Evolutionary conservation across 1,140 invertebrate genomes (phyloP), one percentile per base, ranked within the genome.

Genomic region (Drosophila asahinai): DNA sequence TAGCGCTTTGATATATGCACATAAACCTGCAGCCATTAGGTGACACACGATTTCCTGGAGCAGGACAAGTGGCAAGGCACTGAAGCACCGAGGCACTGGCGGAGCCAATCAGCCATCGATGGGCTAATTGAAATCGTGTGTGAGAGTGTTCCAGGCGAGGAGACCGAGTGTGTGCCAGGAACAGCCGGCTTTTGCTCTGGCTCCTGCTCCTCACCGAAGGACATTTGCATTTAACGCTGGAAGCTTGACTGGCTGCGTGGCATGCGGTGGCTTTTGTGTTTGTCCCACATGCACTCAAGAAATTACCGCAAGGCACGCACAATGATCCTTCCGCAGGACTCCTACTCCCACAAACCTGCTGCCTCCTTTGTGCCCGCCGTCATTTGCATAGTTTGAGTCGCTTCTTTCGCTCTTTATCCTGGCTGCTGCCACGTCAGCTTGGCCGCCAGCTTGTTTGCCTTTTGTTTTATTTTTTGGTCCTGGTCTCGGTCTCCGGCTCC

Each of bases 81-180:
- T 38, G 3, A 38, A 55, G 52, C 33, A 55, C 19, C 33, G 7
- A 12, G 9, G 52, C 52, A 22, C 52, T 66, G 52, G 63, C 61
- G 82, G 22, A 73, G 67, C 54, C 80, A 86, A 79, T 86, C 83
- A 65, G 70, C 59, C 70, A 70, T 58, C 80, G 76, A 72, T 77
- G 48, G 72, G 77, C 81, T 87, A 87, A 87, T 87, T 87, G 77
- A 84, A 87, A 89, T 70, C 66, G 81, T 66, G 59, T 63, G 45
- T 55, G 47, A 73, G 67, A 59, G 45, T 43, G 45, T 60, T 30
- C 52, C 27, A 60, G 30, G n/a, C 67, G 19, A 30, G n/a, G 14
- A 14, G 19, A 40, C 30, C 3, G 27, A 36, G 36, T 51, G 40
- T 27, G 66, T 72, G 54, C 65, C 47, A 78, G 75, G 25, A 77